phyloP scores from a whole-genome alignment of 2,113 vertebrate genomes.

The Scalopus aquaticus region DNA sequence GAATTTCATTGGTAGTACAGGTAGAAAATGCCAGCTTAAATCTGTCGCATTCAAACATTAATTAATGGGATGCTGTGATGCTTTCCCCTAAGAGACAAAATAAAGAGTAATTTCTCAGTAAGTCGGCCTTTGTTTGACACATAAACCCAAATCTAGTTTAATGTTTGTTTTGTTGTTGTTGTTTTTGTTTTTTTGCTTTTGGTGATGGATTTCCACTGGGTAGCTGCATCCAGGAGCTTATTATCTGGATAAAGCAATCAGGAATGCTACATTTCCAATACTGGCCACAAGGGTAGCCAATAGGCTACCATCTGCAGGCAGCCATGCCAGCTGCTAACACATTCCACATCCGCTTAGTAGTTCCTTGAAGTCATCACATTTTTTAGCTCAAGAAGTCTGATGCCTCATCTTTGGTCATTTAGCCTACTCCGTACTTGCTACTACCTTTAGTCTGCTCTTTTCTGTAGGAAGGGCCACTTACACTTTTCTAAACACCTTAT shows the following conservation, averaged over 20 bases:
- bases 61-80: background rate
- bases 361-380: background rate
- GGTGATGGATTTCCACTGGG: background rate
- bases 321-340: background rate
- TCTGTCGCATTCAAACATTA: slow-evolving; percentile 28
- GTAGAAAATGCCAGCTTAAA: slow-evolving; percentile 36
- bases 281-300: background rate
- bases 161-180: background rate
- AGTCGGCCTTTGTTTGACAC: background rate
- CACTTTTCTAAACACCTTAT: background rate
- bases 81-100: background rate
- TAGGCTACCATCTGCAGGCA: background rate
- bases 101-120: background rate
- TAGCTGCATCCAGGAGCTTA: background rate
- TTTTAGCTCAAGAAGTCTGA: background rate
- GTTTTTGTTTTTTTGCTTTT: background rate
- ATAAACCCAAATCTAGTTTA: background rate
- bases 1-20: slow-evolving; percentile 2
- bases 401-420: background rate
- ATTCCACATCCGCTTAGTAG: background rate
- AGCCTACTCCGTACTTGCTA: background rate
- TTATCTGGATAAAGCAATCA: background rate
- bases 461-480: background rate
- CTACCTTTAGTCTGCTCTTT: background rate
- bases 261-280: background rate